phyloP scores from a whole-genome alignment of 1,140 invertebrate genomes.

The Saccostrea cuccullata region DNA sequence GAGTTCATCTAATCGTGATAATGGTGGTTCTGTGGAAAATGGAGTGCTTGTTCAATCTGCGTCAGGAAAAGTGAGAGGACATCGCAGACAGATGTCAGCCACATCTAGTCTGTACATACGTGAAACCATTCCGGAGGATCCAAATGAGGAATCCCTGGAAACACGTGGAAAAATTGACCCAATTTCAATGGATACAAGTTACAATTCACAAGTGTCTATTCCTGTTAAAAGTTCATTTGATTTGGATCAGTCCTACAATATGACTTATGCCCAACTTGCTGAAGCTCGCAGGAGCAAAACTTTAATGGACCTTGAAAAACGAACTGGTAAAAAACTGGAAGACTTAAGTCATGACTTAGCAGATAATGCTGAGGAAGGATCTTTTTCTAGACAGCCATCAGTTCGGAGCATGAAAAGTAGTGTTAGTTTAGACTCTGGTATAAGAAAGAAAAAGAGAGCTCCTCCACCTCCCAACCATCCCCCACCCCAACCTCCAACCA shows the following conservation, averaged over 20 bases:
- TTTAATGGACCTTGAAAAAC: conserved; percentile 56
- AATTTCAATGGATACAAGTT: conserved; percentile 47
- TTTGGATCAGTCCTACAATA: conserved; percentile 64
- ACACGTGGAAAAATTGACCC: conserved; percentile 56
- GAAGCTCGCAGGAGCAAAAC: conserved; percentile 63
- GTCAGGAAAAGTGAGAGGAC: conserved; percentile 50
- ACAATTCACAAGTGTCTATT: conserved; percentile 57
- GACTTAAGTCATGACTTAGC: conserved; percentile 56
- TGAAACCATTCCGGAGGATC: conserved; percentile 65
- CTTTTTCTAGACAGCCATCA: conserved; percentile 51
- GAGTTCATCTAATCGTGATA: neutral
- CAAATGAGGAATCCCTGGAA: conserved; percentile 60
- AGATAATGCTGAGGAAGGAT: conserved; percentile 38
- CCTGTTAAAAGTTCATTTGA: conserved; percentile 66
- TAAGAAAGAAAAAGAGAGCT: conserved; percentile 65
- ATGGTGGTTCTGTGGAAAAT: neutral
- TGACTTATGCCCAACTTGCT: conserved; percentile 69
- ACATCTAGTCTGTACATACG: conserved; percentile 53
- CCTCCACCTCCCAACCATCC: conserved; percentile 54
- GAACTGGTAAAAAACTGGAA: conserved; percentile 60
- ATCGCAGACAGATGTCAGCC: conserved; percentile 62
- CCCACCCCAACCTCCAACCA: conserved; percentile 39
- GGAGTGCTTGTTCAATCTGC: conserved; percentile 19
- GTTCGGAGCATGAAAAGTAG: conserved; percentile 51
- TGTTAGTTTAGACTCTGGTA: conserved; percentile 41